phyloP scores from a whole-genome alignment of 2,888 invertebrate genomes.

The Onchidella celtica region DNA sequence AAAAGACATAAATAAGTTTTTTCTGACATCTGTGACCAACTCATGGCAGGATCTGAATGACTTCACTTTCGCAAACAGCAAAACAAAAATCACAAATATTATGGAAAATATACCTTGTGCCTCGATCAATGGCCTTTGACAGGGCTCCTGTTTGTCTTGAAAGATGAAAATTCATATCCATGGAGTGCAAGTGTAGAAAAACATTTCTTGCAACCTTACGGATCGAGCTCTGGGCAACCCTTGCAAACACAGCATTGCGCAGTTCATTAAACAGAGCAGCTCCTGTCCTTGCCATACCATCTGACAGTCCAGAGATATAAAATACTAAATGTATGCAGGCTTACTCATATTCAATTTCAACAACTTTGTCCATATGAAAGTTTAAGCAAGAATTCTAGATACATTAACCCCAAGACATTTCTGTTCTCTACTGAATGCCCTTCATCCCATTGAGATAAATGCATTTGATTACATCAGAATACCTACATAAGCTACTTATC shows the following conservation, averaged over 20 bases:
- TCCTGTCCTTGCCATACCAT: conserved; percentile 94
- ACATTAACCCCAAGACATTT: no score
- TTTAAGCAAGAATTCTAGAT: no score
- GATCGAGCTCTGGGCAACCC: conserved; percentile 98
- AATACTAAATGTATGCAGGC: neutral
- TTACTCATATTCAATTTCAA: neutral
- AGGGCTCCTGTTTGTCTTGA: conserved; percentile 96
- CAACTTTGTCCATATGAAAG: no score
- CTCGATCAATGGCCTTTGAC: conserved; percentile 88
- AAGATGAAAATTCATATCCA: conserved; percentile 96
- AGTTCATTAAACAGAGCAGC: conserved; percentile 97
- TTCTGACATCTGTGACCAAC: no score
- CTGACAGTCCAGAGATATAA: conserved; percentile 84
- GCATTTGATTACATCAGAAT: no score
- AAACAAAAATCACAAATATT: no score
- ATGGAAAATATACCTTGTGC: conserved; percentile 76
- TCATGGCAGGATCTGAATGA: no score
- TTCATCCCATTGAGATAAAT: no score
- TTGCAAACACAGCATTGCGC: conserved; percentile 97
- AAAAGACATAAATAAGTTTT: no score
- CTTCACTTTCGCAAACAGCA: no score
- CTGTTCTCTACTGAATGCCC: no score
- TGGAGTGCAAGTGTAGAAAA: conserved; percentile 95
- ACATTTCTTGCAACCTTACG: conserved; percentile 95
- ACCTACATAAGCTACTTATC: no score